phyloP scores from a whole-genome alignment of 2,113 vertebrate genomes.

The Tursiops truncatus region DNA sequence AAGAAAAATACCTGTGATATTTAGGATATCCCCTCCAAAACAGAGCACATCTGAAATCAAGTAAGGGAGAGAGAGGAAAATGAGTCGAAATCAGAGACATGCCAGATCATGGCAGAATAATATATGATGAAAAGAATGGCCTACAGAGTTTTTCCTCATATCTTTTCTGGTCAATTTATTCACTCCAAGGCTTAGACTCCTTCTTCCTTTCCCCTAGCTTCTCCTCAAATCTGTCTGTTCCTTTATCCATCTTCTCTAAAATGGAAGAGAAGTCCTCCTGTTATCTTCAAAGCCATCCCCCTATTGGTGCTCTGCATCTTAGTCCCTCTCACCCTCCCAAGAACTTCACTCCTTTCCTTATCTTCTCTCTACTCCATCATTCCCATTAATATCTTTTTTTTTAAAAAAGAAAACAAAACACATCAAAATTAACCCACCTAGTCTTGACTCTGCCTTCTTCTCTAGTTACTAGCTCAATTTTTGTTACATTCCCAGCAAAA shows the following conservation, averaged over 20 bases:
- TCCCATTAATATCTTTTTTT: not conserved
- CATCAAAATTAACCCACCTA: not conserved
- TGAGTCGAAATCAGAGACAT: not conserved
- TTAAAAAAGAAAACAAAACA: not conserved
- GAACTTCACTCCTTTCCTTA: not conserved
- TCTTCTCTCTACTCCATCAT: not conserved
- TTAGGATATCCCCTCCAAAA: conserved; percentile 73
- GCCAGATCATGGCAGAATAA: not conserved
- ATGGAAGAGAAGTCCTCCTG: not conserved
- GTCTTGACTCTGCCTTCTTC: not conserved
- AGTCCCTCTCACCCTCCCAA: not conserved
- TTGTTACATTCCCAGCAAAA: not conserved
- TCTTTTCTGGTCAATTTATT: not conserved
- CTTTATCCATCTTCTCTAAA: not conserved
- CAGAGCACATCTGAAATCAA: conserved; percentile 58
- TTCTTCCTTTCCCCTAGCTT: not conserved
- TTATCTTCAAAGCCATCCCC: not conserved
- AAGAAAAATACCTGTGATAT: conserved; percentile 69
- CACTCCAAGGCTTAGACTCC: not conserved
- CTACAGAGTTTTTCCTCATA: not conserved
- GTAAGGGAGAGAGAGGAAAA: not conserved
- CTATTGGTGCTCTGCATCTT: not conserved
- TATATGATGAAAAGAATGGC: not conserved
- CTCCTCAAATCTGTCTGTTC: not conserved
- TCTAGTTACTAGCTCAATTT: not conserved